These are phyloP conservation scores for Thinocorus orbignyianus DNA, from an alignment of 2,113 vertebrate genomes.

Conservation along the genomic window DNA sequence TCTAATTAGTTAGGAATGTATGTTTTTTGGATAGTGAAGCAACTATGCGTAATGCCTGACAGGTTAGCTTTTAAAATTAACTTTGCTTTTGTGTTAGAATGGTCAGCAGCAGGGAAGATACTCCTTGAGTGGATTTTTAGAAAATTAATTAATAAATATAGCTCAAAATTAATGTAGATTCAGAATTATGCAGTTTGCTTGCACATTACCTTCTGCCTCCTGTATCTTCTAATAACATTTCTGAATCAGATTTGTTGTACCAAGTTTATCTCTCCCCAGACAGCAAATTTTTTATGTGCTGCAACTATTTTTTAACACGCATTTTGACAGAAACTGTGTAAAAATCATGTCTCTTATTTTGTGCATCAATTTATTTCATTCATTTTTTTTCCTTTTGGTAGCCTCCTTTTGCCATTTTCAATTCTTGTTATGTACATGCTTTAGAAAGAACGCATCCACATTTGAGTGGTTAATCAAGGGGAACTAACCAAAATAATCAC, in stretches of 20 bases:
- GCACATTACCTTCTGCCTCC: not conserved
- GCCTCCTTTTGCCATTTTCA: slow-evolving; percentile 14
- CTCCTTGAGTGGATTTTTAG: not conserved
- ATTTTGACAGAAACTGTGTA: not conserved
- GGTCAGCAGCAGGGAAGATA: not conserved
- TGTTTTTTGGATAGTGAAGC: not conserved
- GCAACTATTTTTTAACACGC: not conserved
- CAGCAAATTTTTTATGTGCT: not conserved
- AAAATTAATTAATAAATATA: not conserved
- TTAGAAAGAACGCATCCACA: slow-evolving; percentile 56
- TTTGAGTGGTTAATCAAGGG: slow-evolving; percentile 75
- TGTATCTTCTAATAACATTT: not conserved
- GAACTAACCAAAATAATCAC: slow-evolving; percentile 79
- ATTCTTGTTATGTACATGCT: slow-evolving; percentile 51
- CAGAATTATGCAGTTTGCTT: not conserved
- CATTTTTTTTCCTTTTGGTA: not conserved
- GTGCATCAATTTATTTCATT: not conserved
- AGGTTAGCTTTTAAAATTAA: slow-evolving; percentile 17
- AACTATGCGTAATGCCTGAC: not conserved
- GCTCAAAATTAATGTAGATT: not conserved
- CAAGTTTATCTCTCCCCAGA: not conserved
- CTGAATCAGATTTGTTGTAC: not conserved
- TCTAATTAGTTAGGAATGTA: slow-evolving; percentile 2
- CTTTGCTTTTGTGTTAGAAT: not conserved
- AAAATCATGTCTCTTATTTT: not conserved